A percentile compares a stretch with the other conserved stretches of the same genome.
phyloP scores from a whole-genome alignment of 1,140 invertebrate species.

The Asbolus verrucosus region DNA sequence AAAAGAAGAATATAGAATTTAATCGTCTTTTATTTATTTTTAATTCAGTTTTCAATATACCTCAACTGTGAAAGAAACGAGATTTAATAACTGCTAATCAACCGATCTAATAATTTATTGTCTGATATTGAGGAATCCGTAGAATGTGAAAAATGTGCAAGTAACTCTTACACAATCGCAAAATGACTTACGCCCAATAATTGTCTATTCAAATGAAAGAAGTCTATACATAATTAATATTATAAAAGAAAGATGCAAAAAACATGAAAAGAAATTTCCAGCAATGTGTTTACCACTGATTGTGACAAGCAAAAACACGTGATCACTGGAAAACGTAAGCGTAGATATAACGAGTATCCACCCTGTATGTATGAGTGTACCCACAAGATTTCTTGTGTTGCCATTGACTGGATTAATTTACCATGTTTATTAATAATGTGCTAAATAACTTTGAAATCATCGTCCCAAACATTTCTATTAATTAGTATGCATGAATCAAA shows the following conservation, averaged over 20 bases:
- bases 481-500: slow-evolving; percentile 23
- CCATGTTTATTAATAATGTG: slow-evolving; percentile 27
- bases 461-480: slow-evolving; percentile 31
- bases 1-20: too few species aligned
- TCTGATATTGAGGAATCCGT: neutral
- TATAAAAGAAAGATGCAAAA: too few species aligned
- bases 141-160: slow-evolving; percentile 23
- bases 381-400: neutral
- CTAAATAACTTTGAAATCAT: slow-evolving; percentile 17
- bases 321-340: too few species aligned
- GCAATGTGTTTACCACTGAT: too few species aligned
- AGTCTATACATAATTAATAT: slow-evolving; percentile 14
- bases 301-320: too few species aligned
- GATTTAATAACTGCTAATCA: neutral
- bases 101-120: too few species aligned
- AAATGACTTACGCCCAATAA: slow-evolving; percentile 32
- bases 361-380: too few species aligned
- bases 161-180: neutral
- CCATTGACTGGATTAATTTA: slow-evolving; percentile 11
- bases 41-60: too few species aligned
- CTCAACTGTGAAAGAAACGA: too few species aligned
- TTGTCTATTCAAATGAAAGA: slow-evolving; percentile 7
- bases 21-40: too few species aligned
- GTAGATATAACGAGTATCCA: too few species aligned
- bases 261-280: slow-evolving; percentile 11